Evolutionary conservation across 2,113 vertebrate species (phyloP), one percentile per base, ranked within the genome.

Genomic region (Malurus melanocephalus): DNA sequence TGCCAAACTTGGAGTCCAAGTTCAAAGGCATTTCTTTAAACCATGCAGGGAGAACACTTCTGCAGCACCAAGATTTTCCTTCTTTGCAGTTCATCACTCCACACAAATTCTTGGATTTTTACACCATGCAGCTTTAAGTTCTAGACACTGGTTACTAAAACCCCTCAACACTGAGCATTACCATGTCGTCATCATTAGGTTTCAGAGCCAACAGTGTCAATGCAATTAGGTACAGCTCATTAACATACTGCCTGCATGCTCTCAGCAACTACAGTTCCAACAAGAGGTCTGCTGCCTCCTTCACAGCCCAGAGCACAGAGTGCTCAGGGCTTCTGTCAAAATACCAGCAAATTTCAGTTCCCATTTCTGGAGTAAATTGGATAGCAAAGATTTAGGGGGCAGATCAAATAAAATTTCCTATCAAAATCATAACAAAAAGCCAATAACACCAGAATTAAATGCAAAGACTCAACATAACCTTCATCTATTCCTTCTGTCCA

Each of bases 141-240:
- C 48, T 27, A 56, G 52, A 28, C 52, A 12, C 42, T 7, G 23
- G 24, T 77, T 67, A 67, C 20, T 43, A 62, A 64, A 42, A 9
- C 0, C 6, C 16, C 35, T 51, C 62, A 14, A 64, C 22, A 4
- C 2, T 7, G 55, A 72, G 91, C 69, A 35, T 19, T 35, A 15
- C 27, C 2, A 0, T 30, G 65, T 27, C 19, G 16, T 28, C 78
- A 72, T 57, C 80, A 16, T 43, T 45, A 66, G 81, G 51, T 57
- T 87, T 90, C 87, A 89, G 78, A 92, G 92, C 33, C 87, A 93
- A 61, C 51, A 30, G 42, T 28, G 61, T 45, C 80, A 74, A 8
- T 20, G 23, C 53, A 53, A 73, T 79, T 23, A 79, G 27, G 74
- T 16, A 30, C 46, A 89, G 87, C 67, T 92, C 87, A 28, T 51